Percentiles rank a stretch among this genome's conserved stretches.
Conservation (phyloP, 2,113 vertebrate species). For the Chloropsis hardwickii region DNA sequence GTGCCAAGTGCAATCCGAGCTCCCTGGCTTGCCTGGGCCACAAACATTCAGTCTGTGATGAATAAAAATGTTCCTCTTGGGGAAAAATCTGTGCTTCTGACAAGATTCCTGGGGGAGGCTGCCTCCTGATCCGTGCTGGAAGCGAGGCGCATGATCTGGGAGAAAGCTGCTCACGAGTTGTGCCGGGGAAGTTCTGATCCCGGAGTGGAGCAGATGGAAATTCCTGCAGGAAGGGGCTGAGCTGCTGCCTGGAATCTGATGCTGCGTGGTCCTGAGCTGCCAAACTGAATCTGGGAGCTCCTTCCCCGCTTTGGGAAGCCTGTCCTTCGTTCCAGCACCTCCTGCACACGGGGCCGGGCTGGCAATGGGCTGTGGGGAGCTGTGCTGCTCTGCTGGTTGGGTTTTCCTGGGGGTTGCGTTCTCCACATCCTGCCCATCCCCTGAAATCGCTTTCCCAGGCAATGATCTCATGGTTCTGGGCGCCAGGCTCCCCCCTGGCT, state of each 20-base stretch:
- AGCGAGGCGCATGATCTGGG: neutral
- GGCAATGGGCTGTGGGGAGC: neutral
- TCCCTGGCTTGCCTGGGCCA: neutral
- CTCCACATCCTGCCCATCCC: neutral
- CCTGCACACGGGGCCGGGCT: neutral
- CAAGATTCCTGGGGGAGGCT: neutral
- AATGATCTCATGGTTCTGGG: neutral
- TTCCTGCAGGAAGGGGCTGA: neutral
- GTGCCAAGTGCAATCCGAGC: neutral
- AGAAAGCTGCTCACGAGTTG: neutral
- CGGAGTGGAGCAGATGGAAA: neutral
- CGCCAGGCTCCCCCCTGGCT: neutral
- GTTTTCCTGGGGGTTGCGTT: neutral
- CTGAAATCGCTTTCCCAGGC: neutral
- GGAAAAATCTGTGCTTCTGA: neutral
- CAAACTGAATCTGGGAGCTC: neutral
- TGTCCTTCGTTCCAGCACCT: neutral
- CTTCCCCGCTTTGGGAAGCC: neutral
- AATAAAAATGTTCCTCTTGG: neutral
- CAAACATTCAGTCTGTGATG: neutral
- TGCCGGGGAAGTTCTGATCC: neutral
- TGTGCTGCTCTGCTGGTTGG: rapidly evolving
- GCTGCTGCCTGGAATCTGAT: neutral
- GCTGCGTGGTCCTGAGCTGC: neutral
- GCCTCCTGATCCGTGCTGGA: neutral